Evolutionary conservation across 1,140 invertebrate species (phyloP).

Genomic region (Mya arenaria): DNA sequence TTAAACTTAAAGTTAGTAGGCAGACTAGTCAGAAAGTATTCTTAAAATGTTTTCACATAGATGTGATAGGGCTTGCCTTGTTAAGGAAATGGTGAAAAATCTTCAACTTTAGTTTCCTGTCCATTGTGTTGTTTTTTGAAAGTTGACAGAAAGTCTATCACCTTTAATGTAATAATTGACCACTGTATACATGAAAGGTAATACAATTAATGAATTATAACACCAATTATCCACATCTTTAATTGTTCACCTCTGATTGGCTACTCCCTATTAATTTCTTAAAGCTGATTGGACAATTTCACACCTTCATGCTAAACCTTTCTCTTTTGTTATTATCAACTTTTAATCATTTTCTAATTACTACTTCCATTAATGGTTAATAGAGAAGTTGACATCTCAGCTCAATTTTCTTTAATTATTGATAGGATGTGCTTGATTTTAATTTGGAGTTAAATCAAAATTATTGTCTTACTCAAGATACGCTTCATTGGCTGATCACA

Average conservation of each 20-base stretch:
- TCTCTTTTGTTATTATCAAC: constrained; percentile 28
- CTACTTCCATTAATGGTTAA: no score
- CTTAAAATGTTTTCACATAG: no score
- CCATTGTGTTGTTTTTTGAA: constrained; percentile 6
- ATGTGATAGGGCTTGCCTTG: no score
- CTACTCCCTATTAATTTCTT: no score
- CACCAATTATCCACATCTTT: no score
- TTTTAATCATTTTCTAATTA: no score
- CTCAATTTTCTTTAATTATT: no score
- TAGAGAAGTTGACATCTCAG: constrained; percentile 45
- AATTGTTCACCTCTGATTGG: constrained; percentile 17
- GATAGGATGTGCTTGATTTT: constrained; percentile 40
- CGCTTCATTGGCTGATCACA: not conserved
- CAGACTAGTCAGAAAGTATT: no score
- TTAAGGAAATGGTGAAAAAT: constrained; percentile 3
- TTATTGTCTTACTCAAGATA: not conserved
- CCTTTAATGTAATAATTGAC: no score
- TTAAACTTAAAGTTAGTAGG: no score
- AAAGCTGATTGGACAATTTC: not conserved
- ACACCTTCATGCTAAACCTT: not conserved
- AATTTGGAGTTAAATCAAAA: constrained; percentile 16
- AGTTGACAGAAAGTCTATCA: not conserved
- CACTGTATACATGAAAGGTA: no score
- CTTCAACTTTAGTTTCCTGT: not conserved
- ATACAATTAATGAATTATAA: no score